phyloP scores from a whole-genome alignment of 2,113 vertebrate genomes.

The Desmodus rotundus region DNA sequence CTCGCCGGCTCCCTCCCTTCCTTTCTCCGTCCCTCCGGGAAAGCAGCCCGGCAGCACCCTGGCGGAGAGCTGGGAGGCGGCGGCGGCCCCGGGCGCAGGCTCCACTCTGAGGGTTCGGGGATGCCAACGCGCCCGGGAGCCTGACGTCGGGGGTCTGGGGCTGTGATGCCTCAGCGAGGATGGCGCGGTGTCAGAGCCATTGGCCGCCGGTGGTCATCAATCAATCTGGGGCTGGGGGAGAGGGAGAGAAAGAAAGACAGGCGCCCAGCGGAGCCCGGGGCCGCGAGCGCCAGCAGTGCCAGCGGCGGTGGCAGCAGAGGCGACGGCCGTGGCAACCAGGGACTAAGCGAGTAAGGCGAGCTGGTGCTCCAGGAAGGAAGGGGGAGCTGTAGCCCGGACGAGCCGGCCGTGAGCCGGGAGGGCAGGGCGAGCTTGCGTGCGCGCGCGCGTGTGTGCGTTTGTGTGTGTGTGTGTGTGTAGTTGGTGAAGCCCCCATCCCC shows the following conservation, averaged over 20 bases:
- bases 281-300: constrained; percentile 33
- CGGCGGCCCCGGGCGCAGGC: neutral
- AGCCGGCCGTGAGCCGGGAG: neutral
- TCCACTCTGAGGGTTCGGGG: constrained; percentile 26
- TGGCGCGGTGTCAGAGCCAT: constrained; percentile 80
- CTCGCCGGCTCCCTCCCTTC: neutral
- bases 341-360: constrained; percentile 36
- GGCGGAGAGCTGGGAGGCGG: neutral
- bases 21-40: neutral
- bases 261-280: constrained; percentile 62
- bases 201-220: constrained; percentile 80
- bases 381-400: constrained; percentile 17
- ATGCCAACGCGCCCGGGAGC: constrained; percentile 26
- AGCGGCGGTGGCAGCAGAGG: neutral
- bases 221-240: constrained; percentile 70
- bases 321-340: constrained; percentile 34
- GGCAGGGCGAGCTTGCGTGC: constrained; percentile 28
- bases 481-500: neutral
- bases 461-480: neutral
- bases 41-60: constrained; percentile 9
- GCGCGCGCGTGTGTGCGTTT: neutral
- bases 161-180: constrained; percentile 78
- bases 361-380: constrained; percentile 33
- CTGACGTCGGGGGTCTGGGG: constrained; percentile 63
- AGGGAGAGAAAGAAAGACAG: constrained; percentile 67